A percentile compares a stretch with the other conserved stretches of the same genome.
These are phyloP conservation scores for Euproctis similis DNA, from an alignment of 2,888 invertebrate genomes.

Conservation along the genomic window DNA sequence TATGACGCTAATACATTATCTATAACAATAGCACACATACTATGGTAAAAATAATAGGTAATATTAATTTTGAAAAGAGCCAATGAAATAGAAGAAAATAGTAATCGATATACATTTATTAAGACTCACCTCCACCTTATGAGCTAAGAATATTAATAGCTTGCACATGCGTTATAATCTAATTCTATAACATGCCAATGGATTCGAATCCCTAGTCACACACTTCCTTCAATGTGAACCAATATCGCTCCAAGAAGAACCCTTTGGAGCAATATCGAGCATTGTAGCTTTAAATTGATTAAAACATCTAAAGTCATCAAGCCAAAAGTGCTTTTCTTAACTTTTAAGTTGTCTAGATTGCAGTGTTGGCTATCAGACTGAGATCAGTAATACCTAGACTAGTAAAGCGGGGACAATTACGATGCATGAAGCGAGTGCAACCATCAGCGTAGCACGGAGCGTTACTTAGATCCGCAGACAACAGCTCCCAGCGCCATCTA, in stretches of 20 bases:
- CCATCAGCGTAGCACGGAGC: conserved; percentile 19
- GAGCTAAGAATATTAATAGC: conserved; percentile 4
- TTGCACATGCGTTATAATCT: conserved; percentile 6
- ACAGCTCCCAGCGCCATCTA: conserved; percentile 3
- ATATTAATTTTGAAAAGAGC: not conserved
- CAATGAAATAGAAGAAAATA: too few species aligned
- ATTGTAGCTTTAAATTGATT: too few species aligned
- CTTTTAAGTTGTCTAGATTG: not conserved
- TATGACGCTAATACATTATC: too few species aligned
- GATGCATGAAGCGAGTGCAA: conserved; percentile 29
- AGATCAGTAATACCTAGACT: conserved; percentile 6
- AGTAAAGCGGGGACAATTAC: conserved; percentile 19
- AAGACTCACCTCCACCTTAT: conserved; percentile 20
- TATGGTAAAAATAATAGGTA: too few species aligned
- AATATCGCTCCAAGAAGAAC: too few species aligned
- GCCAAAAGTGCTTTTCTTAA: conserved; percentile 6
- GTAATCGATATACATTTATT: conserved; percentile 1
- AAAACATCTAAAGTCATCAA: not conserved
- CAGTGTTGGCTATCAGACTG: conserved; percentile 15
- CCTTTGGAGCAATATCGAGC: too few species aligned
- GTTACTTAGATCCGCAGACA: conserved; percentile 6
- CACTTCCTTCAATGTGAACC: too few species aligned
- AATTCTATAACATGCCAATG: too few species aligned
- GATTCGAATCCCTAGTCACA: too few species aligned
- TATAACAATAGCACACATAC: too few species aligned